Percentiles rank a stretch among this genome's conserved stretches.
Conservation (phyloP, 2,888 invertebrate genomes). For the Nowickia ferox region DNA sequence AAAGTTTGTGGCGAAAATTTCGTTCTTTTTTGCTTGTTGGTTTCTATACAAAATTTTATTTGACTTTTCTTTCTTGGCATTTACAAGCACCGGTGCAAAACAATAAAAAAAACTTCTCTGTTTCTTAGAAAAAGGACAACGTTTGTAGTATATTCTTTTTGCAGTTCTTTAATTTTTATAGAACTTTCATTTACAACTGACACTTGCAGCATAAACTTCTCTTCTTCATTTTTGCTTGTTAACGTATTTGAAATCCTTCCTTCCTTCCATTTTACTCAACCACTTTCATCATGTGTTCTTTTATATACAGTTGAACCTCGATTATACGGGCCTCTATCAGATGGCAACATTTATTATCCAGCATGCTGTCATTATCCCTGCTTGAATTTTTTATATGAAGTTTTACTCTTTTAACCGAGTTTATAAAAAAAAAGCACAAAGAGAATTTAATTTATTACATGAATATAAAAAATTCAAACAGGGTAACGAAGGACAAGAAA, state of each 20-base stretch:
- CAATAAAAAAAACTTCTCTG: conserved; percentile 25
- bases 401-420: too few species aligned
- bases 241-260: neutral
- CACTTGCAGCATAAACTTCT: conserved; percentile 49
- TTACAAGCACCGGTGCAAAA: conserved; percentile 33
- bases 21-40: conserved; percentile 1
- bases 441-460: too few species aligned
- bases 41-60: conserved; percentile 11
- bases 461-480: too few species aligned
- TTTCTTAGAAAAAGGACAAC: conserved; percentile 2
- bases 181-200: conserved; percentile 61
- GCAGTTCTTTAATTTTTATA: conserved; percentile 57
- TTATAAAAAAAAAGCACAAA: too few species aligned
- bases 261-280: neutral
- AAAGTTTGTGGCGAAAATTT: neutral
- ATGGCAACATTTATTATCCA: neutral
- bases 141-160: conserved; percentile 13
- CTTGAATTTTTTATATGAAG: too few species aligned
- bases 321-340: neutral
- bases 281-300: too few species aligned
- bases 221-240: neutral
- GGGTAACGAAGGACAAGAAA: too few species aligned
- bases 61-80: conserved; percentile 40
- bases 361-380: too few species aligned
- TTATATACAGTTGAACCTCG: too few species aligned